Base-by-base conservation (phyloP, 2,113 vertebrate species). In the Numenius arquata region DNA sequence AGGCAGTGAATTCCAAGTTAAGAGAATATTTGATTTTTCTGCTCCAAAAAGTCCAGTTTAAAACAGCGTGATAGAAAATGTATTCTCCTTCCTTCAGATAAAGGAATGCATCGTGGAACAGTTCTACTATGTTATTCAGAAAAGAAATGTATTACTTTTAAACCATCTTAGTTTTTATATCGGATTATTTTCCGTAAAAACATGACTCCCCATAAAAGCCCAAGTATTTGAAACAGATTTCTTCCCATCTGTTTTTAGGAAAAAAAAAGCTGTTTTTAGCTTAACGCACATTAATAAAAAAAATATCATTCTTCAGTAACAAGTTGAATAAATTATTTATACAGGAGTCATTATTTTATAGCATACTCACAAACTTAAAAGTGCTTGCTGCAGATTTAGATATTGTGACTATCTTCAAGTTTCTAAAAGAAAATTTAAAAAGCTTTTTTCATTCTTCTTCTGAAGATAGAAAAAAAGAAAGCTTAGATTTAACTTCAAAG, bases 401-500 rank as follows among this genome's bases (percentile, higher is more conserved):
- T 56, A 92, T 40, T 70, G 27, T 19, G 6, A 75, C 12, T 72
- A 78, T 53, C 27, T 88, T 80, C 9, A 65, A 41, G 38, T 85
- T 90, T 79, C 40, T 1, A 45, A 73, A 91, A 79, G 9, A 73
- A 86, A 85, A 55, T 68, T 40, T 4, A 65, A 83, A 65, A 66
- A 41, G 14, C 20, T 56, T 56, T 3, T 3, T 55, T 74, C 45
- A 73, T 88, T 75, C 48, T 79, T 76, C 38, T 89, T 89, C 76
- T 80, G 67, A 66, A 86, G 26, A 47, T 7, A 65, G 40, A 12
- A 30, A 59, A 70, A 65, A 83, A 81, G 38, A 16, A 9, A 55
- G 21, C 71, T 90, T 59, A 91, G 38, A 71, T 95, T 97, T 88
- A 85, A 59, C 71, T 91, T 95, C 82, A 95, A 93, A 90, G 43